Percentiles rank a stretch among this genome's conserved stretches.
These are phyloP conservation scores for Salvelinus sp. DNA, from an alignment of 2,113 vertebrate genomes.

Conservation along the genomic window DNA sequence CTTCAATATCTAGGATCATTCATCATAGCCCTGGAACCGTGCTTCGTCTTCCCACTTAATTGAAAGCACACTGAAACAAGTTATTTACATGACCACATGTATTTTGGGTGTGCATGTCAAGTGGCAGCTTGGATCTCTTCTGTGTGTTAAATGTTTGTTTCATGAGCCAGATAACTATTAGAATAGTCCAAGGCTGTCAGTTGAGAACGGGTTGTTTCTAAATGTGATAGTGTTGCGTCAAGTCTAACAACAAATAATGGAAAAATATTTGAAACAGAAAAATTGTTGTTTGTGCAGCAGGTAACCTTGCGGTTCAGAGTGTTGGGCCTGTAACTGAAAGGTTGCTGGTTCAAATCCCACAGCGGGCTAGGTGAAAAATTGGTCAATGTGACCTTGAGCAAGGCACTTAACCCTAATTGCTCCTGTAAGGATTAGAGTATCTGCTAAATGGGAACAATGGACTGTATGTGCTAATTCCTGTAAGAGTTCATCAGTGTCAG, in stretches of 20 bases:
- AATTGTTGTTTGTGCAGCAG: not conserved
- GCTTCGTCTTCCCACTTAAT: conserved; percentile 73
- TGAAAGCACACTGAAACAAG: conserved; percentile 79
- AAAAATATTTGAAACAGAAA: not conserved
- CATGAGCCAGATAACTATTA: conserved; percentile 49
- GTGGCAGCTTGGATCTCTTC: conserved; percentile 59
- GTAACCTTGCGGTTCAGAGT: too few relatives aligned
- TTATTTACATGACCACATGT: conserved; percentile 79
- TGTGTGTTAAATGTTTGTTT: conserved; percentile 68
- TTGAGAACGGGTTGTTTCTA: conserved; percentile 19
- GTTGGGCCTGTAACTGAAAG: too few relatives aligned
- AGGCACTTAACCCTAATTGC: too few relatives aligned
- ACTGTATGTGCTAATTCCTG: not conserved
- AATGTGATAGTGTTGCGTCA: conserved; percentile 44
- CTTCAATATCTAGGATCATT: conserved; percentile 79
- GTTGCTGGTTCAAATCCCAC: too few relatives aligned
- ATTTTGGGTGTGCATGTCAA: conserved; percentile 66
- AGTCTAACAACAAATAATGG: conserved; percentile 32
- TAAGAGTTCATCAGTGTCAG: not conserved
- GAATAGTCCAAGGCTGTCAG: conserved; percentile 54
- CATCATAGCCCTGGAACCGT: conserved; percentile 72
- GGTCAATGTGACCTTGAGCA: too few relatives aligned
- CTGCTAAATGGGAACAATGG: too few relatives aligned
- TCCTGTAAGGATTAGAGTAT: too few relatives aligned
- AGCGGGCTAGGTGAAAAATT: too few relatives aligned